Evolutionary conservation across 2,888 invertebrate species (phyloP).

Genomic region (Lysandra coridon): DNA sequence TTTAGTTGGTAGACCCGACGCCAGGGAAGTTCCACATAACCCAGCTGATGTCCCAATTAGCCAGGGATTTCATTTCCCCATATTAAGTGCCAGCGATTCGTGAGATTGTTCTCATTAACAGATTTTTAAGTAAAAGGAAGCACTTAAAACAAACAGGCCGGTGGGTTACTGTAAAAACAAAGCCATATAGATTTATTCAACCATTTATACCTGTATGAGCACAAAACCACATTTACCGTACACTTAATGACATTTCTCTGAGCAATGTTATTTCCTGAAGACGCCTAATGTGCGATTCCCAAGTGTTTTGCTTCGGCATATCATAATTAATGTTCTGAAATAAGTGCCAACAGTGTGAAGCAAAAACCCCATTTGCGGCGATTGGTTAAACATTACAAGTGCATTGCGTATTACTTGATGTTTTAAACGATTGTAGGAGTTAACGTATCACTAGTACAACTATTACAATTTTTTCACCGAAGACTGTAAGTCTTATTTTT

Average conservation of each 20-base stretch:
- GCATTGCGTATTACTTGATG: not conserved
- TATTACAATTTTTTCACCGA: not conserved
- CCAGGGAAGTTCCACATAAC: no score
- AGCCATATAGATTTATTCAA: not conserved
- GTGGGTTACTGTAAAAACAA: not conserved
- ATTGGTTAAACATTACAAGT: slow-evolving; percentile 13
- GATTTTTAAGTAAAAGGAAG: no score
- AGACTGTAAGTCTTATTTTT: not conserved
- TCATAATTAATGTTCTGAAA: slow-evolving; percentile 19
- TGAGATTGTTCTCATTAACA: no score
- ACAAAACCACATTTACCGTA: slow-evolving; percentile 27
- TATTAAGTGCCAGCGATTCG: no score
- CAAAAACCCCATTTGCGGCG: slow-evolving; percentile 8
- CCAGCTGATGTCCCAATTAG: no score
- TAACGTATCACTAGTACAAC: not conserved
- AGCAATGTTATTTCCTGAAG: slow-evolving; percentile 17
- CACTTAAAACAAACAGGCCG: not conserved
- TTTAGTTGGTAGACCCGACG: no score
- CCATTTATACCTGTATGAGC: not conserved
- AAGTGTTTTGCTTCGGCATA: slow-evolving; percentile 10
- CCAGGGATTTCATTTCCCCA: no score
- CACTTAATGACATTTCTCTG: slow-evolving; percentile 23
- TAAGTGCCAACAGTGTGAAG: not conserved
- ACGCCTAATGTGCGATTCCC: slow-evolving; percentile 9
- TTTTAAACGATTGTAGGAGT: not conserved